phyloP scores from a whole-genome alignment of 1,140 invertebrate genomes.

The Aphaenogaster floridana region DNA sequence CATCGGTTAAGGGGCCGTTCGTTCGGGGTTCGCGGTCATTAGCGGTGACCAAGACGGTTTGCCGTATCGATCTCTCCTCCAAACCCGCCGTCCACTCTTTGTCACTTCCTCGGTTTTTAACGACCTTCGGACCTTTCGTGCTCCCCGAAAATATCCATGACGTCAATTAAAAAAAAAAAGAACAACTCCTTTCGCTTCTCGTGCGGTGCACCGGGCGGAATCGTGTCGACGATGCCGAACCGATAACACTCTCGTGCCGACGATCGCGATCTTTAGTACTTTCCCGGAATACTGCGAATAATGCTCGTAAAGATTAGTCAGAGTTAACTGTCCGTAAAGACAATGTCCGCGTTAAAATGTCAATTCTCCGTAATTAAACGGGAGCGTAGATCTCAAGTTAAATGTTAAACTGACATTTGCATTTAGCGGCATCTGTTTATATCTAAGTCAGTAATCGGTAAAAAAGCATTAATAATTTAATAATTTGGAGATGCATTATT shows the following conservation, averaged over 20 bases:
- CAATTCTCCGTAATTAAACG: not conserved
- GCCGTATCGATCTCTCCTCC: slow-evolving; percentile 62
- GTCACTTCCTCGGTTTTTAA: slow-evolving; percentile 15
- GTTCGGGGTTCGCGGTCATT: slow-evolving; percentile 57
- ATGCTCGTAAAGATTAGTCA: not conserved
- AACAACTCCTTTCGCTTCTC: not conserved
- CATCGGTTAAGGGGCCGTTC: slow-evolving; percentile 27
- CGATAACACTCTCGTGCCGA: slow-evolving; percentile 12
- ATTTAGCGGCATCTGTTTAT: not conserved
- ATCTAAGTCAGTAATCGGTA: not conserved
- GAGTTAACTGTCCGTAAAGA: slow-evolving; percentile 6
- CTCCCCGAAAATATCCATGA: not conserved
- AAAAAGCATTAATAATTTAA: not conserved
- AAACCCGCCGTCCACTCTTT: not conserved
- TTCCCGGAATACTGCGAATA: not conserved
- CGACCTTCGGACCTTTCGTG: slow-evolving; percentile 13
- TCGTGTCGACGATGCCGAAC: not conserved
- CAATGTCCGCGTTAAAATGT: not conserved
- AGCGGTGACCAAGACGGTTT: slow-evolving; percentile 41
- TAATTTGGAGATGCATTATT: slow-evolving; percentile 1
- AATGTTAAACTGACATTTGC: not conserved
- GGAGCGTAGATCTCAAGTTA: not conserved
- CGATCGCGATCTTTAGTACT: not conserved
- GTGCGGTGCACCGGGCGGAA: too few species aligned
- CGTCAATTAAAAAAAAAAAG: not conserved